These are phyloP conservation scores for Heliothis subflexa DNA, from an alignment of 1,140 invertebrate species.

Conservation along the genomic window DNA sequence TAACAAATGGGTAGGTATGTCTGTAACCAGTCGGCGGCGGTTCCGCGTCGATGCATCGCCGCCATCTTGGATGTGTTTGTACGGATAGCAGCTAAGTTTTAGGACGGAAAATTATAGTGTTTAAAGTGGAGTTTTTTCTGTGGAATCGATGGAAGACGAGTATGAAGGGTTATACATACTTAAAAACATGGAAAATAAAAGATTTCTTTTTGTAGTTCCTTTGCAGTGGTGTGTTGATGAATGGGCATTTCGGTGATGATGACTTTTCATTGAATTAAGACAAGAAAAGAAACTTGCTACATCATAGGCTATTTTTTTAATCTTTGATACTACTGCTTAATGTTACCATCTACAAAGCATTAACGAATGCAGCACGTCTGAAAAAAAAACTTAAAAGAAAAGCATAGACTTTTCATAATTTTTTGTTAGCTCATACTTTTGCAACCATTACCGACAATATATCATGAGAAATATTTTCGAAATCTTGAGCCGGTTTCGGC, in stretches of 20 bases:
- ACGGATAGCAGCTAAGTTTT: constrained; percentile 43
- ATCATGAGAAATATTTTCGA: constrained; percentile 80
- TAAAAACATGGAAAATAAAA: no score
- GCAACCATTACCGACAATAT: constrained; percentile 58
- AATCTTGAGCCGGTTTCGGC: constrained; percentile 77
- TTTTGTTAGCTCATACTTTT: constrained; percentile 44
- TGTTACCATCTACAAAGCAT: background rate
- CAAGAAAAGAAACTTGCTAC: no score
- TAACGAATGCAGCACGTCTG: background rate
- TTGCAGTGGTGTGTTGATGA: no score
- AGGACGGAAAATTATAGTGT: background rate
- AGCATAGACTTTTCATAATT: background rate
- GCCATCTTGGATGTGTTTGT: constrained; percentile 64
- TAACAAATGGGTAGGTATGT: constrained; percentile 38
- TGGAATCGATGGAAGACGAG: background rate
- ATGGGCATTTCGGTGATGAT: no score
- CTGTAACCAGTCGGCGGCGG: constrained; percentile 49
- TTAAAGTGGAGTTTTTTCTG: background rate
- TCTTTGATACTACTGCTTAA: no score
- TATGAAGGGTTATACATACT: no score
- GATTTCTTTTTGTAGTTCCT: no score
- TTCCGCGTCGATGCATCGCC: constrained; percentile 71
- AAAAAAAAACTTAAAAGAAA: background rate
- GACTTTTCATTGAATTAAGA: no score
- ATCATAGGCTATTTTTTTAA: no score